A percentile compares a stretch with the other conserved stretches of the same genome.
Conservation (phyloP, 2,888 invertebrate species). For the Sarcophaga caerulescens region DNA sequence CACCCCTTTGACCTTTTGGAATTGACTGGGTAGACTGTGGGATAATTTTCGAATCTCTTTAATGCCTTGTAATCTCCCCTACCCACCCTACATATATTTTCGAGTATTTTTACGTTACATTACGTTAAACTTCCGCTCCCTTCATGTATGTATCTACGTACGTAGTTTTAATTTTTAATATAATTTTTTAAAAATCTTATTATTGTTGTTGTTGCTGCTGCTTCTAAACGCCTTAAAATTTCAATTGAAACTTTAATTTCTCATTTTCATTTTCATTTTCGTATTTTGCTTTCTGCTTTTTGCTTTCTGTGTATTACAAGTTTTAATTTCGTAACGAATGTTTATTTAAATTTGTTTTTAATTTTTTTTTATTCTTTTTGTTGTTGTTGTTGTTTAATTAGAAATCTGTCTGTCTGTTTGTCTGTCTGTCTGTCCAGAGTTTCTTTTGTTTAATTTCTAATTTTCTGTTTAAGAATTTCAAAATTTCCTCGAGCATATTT, state of each 20-base stretch:
- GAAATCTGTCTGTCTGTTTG: slow-evolving; percentile 1
- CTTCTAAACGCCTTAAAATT: neutral
- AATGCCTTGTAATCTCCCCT: no score
- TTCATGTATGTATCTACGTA: no score
- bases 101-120: no score
- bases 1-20: no score
- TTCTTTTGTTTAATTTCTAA: slow-evolving; percentile 25
- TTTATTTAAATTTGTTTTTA: slow-evolving; percentile 11
- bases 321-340: slow-evolving; percentile 14
- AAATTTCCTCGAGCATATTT: neutral
- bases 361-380: slow-evolving; percentile 8
- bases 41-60: no score
- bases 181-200: neutral
- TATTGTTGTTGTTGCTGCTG: neutral
- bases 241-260: neutral
- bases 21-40: no score
- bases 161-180: neutral
- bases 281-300: neutral
- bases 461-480: slow-evolving; percentile 12
- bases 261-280: slow-evolving; percentile 1
- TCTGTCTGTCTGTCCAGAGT: no score
- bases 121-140: neutral
- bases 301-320: neutral
- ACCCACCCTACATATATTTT: no score
- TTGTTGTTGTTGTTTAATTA: slow-evolving; percentile 7